Evolutionary conservation across 2,888 invertebrate genomes (phyloP).

Genomic region (Steinernema hermaphroditum): DNA sequence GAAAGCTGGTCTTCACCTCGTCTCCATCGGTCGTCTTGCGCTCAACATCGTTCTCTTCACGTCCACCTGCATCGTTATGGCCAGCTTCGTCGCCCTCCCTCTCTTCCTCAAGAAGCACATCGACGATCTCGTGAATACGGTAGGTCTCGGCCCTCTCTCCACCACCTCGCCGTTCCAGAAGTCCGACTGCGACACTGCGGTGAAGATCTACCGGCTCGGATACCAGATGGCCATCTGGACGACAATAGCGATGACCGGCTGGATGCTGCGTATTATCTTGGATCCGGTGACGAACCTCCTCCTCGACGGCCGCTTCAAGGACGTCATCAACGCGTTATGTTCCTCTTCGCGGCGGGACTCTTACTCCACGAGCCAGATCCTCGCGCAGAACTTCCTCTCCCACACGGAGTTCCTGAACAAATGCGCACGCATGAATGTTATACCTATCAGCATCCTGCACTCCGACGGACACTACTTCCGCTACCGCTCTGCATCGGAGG

Average conservation of each 20-base stretch:
- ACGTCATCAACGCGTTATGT: conserved; percentile 22
- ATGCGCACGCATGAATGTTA: conserved; percentile 43
- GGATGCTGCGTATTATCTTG: conserved; percentile 42
- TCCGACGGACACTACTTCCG: conserved; percentile 41
- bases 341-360: conserved; percentile 33
- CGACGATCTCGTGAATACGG: conserved; percentile 39
- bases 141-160: neutral
- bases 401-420: conserved; percentile 41
- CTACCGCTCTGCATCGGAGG: conserved; percentile 28
- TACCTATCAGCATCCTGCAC: conserved; percentile 35
- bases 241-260: conserved; percentile 45
- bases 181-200: conserved; percentile 38
- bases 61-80: conserved; percentile 47
- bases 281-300: conserved; percentile 44
- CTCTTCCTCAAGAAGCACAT: conserved; percentile 44
- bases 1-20: conserved; percentile 40
- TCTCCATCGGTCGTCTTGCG: conserved; percentile 40
- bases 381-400: conserved; percentile 33
- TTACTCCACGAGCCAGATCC: neutral
- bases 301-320: conserved; percentile 41
- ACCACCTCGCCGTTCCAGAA: conserved; percentile 12
- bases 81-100: conserved; percentile 45
- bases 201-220: conserved; percentile 41
- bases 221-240: conserved; percentile 48
- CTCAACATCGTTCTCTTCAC: conserved; percentile 47